phyloP scores from a whole-genome alignment of 2,113 vertebrate genomes.

The Apaloderma vittatum region DNA sequence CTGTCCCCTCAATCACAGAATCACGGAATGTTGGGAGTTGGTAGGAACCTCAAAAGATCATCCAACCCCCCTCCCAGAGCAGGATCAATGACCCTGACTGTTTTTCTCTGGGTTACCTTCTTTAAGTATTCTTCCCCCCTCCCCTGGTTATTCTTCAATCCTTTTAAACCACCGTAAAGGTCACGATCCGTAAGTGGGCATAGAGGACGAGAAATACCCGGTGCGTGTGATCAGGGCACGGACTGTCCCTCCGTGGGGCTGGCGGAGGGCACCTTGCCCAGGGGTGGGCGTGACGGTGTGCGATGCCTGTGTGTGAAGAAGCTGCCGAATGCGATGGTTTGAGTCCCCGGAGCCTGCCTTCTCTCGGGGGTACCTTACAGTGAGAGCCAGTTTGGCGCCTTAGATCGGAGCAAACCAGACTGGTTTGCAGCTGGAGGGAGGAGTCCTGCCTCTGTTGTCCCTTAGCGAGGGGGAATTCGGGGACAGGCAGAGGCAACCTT shows the following conservation, averaged over 20 bases:
- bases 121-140: background rate
- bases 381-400: background rate
- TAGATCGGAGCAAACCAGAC: background rate
- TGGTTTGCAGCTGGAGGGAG: background rate
- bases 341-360: background rate
- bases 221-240: background rate
- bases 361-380: background rate
- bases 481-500: background rate
- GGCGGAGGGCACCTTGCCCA: background rate
- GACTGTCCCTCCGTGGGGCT: background rate
- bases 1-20: background rate
- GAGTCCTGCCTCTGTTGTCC: background rate
- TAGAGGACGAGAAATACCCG: background rate
- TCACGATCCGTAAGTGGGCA: rapidly evolving
- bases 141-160: background rate
- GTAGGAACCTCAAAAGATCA: too few species aligned
- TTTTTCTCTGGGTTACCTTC: background rate
- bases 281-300: background rate
- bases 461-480: background rate
- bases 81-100: background rate
- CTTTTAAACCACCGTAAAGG: background rate
- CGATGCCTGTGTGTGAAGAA: background rate
- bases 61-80: too few species aligned
- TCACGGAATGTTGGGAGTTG: too few species aligned
- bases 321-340: background rate